Evolutionary conservation across 30 jellyfish, hydroid and myxozoan species (phyloP).

Genomic region (Aurelia aurita): DNA sequence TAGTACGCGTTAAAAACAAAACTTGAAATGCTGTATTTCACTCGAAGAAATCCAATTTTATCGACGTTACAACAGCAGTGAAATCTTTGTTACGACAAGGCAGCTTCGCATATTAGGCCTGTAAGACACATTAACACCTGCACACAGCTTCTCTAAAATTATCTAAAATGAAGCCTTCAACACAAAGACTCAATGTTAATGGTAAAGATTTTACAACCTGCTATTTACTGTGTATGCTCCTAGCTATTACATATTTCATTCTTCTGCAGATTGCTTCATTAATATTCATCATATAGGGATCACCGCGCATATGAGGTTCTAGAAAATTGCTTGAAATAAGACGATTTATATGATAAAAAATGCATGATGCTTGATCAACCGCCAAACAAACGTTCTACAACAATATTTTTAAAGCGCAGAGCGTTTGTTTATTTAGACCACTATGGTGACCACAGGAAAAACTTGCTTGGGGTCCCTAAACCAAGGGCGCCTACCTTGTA

Average conservation of each 20-base stretch:
- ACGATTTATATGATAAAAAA: too few species aligned
- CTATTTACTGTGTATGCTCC: conserved; percentile 25
- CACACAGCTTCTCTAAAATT: conserved; percentile 14
- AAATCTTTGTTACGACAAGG: not conserved
- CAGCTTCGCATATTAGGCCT: not conserved
- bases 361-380: too few species aligned
- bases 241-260: conserved; percentile 25
- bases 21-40: too few species aligned
- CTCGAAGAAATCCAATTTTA: too few species aligned
- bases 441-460: too few species aligned
- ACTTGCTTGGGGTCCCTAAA: too few species aligned
- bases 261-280: conserved; percentile 31
- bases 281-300: conserved; percentile 16
- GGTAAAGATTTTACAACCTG: conserved; percentile 40
- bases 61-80: too few species aligned
- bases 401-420: too few species aligned
- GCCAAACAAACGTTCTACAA: too few species aligned
- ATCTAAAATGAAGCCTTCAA: conserved; percentile 5
- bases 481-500: too few species aligned
- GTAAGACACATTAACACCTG: conserved; percentile 35
- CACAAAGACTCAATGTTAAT: conserved; percentile 29
- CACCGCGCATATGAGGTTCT: conserved; percentile 22
- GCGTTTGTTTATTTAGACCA: too few species aligned
- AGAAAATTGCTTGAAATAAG: conserved; percentile 26
- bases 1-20: too few species aligned